Conservation (phyloP, 1,140 invertebrate genomes). For the Leptinotarsa defecta region DNA sequence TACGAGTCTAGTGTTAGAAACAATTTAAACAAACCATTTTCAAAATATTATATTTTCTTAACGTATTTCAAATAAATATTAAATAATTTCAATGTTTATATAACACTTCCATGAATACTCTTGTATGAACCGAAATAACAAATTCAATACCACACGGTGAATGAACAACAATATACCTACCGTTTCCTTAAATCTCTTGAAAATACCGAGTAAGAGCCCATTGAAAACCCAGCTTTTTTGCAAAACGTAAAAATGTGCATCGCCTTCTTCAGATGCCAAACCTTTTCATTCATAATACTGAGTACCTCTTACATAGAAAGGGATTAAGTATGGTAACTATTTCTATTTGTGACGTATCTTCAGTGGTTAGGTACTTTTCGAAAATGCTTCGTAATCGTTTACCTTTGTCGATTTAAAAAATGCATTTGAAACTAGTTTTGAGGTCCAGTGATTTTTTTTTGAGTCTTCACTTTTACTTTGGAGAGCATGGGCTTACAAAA, state of each 20-base stretch:
- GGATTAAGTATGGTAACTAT: slow-evolving; percentile 37
- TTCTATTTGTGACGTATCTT: slow-evolving; percentile 23
- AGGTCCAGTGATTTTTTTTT: no score
- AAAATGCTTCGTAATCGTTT: slow-evolving; percentile 25
- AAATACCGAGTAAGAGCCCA: not conserved
- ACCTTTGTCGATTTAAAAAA: slow-evolving; percentile 12
- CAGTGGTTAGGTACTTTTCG: slow-evolving; percentile 12
- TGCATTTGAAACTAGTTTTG: no score
- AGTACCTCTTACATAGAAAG: slow-evolving; percentile 37
- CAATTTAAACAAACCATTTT: no score
- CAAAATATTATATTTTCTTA: no score
- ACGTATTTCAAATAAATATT: no score
- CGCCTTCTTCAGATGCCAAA: slow-evolving; percentile 48
- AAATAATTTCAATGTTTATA: no score
- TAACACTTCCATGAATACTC: not conserved
- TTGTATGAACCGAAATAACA: not conserved
- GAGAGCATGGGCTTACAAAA: no score
- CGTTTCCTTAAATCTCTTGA: slow-evolving; percentile 3
- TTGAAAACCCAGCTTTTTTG: slow-evolving; percentile 36
- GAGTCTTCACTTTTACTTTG: no score
- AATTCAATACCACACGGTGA: not conserved
- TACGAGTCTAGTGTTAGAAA: no score
- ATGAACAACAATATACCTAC: slow-evolving; percentile 9
- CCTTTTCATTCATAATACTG: slow-evolving; percentile 41
- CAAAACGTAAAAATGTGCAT: slow-evolving; percentile 49